These are phyloP conservation scores for Trogon surrucura DNA, from an alignment of 2,113 vertebrate genomes.

Conservation along the genomic window DNA sequence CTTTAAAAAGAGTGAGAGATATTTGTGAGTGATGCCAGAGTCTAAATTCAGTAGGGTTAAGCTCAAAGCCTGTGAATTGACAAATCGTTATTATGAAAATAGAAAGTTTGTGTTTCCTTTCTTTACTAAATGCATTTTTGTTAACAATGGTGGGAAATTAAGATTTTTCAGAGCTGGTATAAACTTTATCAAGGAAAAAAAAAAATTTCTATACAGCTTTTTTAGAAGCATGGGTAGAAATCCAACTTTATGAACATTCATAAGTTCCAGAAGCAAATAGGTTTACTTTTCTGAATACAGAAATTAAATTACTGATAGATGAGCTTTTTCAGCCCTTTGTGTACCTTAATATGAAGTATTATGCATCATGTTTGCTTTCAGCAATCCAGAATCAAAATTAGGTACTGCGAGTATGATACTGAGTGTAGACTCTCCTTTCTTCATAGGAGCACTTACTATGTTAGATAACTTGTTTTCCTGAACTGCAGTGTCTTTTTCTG, in stretches of 20 bases:
- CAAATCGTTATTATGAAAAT: not conserved
- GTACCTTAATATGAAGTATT: not conserved
- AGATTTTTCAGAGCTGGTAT: not conserved
- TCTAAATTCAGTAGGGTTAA: not conserved
- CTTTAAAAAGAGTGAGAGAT: slow-evolving; percentile 71
- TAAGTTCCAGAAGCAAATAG: not conserved
- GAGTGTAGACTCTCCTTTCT: not conserved
- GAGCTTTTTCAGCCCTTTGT: not conserved
- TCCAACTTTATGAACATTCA: not conserved
- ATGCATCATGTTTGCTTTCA: not conserved
- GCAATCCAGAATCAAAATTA: not conserved
- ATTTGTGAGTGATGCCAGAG: slow-evolving; percentile 62
- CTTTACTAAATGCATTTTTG: not conserved
- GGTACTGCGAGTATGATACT: not conserved
- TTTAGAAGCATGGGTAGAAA: not conserved
- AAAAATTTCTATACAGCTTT: not conserved
- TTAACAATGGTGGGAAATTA: not conserved
- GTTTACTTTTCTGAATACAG: not conserved
- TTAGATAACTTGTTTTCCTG: not conserved
- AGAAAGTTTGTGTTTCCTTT: not conserved
- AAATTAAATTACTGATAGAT: not conserved
- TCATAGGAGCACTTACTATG: not conserved
- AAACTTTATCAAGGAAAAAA: not conserved
- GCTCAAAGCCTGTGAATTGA: not conserved
- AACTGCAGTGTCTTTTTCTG: not conserved